Base-by-base conservation (phyloP, 2,888 invertebrate species). In the Tetrapedia diversipes region DNA sequence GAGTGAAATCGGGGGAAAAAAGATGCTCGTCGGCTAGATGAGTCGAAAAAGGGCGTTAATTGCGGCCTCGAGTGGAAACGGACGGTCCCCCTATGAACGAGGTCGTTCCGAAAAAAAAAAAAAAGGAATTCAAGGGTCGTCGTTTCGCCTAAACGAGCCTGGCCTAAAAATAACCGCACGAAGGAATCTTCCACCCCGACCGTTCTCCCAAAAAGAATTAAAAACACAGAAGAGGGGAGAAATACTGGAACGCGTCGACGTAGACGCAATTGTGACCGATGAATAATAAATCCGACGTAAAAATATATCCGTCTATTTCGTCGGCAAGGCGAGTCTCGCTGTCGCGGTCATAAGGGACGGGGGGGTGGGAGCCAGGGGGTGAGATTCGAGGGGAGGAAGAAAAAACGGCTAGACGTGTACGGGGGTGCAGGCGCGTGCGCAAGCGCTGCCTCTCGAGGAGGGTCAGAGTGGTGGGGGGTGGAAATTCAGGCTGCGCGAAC, bases 381-480 rank as follows among this genome's bases (percentile, higher is more conserved):
- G 63, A 53, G 54, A 75, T 64, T 77, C 41, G 47, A 71, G 73
- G 59, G 69, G 54, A 43, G 43, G 37, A 49, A 47, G 51, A 32
- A 59, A 71, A 70, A 67, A 70, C 49, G 57, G 53, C 60, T 24
- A 67, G 77, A 60, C 64, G 41, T 32, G 63, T 51, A 77, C 77
- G 77, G 43, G 77, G 19, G 77, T 53, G 59, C 67, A 56, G n/a
- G n/a, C n/a, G n/a, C 67, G 45, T 19, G 64, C 70, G 70, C 76
- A 73, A 16, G 41, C 77, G 63, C 45, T 19, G 37, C 39, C n/a
- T 47, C 54, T 64, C 34, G 66, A 43, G 74, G 66, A 43, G 74
- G 67, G 43, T 57, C 8, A 32, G 16, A 54, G 57, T 24, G 24
- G 64, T 51, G n/a, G 43, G 67, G 59, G 49, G 34, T 37, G 73